Evolutionary conservation across 2,797 vertebrate species (phyloP), one percentile per base, ranked within the genome.

Genomic region (Eulemur albifrons): DNA sequence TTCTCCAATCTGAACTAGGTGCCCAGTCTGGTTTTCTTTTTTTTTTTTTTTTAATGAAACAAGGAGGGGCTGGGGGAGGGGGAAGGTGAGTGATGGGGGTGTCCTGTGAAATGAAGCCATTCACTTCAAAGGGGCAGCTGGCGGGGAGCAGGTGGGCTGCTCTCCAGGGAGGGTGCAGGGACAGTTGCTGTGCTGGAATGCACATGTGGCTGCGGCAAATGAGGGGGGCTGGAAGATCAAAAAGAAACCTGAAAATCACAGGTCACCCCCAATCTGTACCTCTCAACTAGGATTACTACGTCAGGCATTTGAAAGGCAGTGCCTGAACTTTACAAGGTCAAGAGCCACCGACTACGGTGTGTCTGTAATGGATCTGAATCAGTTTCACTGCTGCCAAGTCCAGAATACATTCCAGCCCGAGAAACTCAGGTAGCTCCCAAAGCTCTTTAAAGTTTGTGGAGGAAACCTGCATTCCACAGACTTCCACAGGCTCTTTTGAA

Each of bases 71-170:
- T 43, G 35, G 35, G 2, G 40, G 57, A 54, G 10, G 9, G 2
- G 23, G 25, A 38, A 57, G 59, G 15, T 23, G 57, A 82, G 17
- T 79, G 65, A 40, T 69, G 30, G 15, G 67, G 43, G 38, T 0
- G 0, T 50, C 52, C 5, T 32, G 43, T 61, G 76, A 90, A 88
- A 87, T 27, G 72, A 77, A 90, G 73, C n/a, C 83, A 9, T 79
- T 83, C 67, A 97, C 97, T 97, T 98, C 96, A 98, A 98, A 98
- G 96, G n/a, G 52, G 61, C 25, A 0, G 70, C 93, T 32, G 11
- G 65, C n/a, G 10, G 70, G 45, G 72, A 90, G 95, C 97, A 97
- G 96, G 97, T 97, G 96, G 67, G 82, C 43, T 1, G 92, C 85
- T 97, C 88, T 81, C 89, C 18, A 12, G 88, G 88, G 88, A 97